Base-by-base conservation (phyloP, 2,888 invertebrate species). In the Zhengitettix transpicula region DNA sequence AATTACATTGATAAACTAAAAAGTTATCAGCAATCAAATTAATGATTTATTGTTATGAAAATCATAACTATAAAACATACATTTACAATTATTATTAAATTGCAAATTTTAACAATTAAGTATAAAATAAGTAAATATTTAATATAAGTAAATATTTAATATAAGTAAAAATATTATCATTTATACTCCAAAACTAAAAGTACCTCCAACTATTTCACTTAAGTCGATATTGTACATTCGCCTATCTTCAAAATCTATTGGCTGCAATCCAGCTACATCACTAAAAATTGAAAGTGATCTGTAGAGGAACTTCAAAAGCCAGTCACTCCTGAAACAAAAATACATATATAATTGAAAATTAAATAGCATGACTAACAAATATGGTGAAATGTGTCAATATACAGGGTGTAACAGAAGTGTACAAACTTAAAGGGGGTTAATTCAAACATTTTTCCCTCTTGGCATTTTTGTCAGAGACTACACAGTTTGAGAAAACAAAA, bases 231-330 rank as follows among this genome's bases (percentile, higher is more conserved):
- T 83, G 61, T 73, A 73, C 70, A 83, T 78, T 65, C 78, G 72
- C 53, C 75, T 67, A 65, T 77, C 72, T 16, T 74, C 67, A 70
- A 76, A 75, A 52, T 73, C 72, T 40, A 83, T 72, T 11, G 80
- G 77, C 62, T 76, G 75, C 7, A 82, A 74, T 8, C 83, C 83
- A 41, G 83, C 82, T 42, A 83, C 80, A 40, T 74, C 75, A 44
- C 79, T 69, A 51, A 79, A 77, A 60, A 78, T 80, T 28, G 81
- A 79, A 58, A 83, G 76, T 15, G 83, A 81, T 53, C 84, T 74
- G 68, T 82, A 83, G 55, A 84, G 69, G 67, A 83, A 83, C 71
- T 80, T 79, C 62, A 84, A 70, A 57, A 84, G 70, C 83, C 83
- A 84, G 68, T 84, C 84, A 42, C 76, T 75, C 42, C 79, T 78